These are phyloP conservation scores for Peromyscus nudipes DNA, from an alignment of 2,797 vertebrate genomes.

Conservation along the genomic window DNA sequence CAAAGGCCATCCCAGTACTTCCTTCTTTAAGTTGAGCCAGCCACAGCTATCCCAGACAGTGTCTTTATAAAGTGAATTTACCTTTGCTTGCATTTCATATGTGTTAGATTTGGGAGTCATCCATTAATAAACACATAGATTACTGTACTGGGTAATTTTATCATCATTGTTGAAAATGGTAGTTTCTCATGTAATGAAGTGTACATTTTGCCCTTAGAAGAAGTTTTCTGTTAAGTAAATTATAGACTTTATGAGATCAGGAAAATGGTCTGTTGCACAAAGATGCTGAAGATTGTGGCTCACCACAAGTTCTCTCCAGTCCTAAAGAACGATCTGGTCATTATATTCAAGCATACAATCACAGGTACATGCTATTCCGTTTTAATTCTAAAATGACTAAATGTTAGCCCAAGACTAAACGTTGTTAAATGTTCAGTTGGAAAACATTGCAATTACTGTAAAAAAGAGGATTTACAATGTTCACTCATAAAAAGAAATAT, in stretches of 20 bases:
- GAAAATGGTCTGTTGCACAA: not conserved
- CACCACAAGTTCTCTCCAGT: not conserved
- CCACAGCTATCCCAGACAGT: not conserved
- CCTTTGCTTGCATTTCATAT: not conserved
- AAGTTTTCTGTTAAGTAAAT: not conserved
- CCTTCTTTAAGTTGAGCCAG: not conserved
- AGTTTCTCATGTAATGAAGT: not conserved
- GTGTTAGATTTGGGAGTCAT: not conserved
- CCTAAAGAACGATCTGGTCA: not conserved
- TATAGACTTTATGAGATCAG: not conserved
- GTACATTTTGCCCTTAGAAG: not conserved
- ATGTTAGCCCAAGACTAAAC: not conserved
- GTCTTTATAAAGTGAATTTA: not conserved
- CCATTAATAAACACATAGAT: not conserved
- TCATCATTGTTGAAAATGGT: not conserved
- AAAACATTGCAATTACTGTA: not conserved
- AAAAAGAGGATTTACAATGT: not conserved
- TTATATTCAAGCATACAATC: not conserved
- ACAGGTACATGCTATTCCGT: not conserved
- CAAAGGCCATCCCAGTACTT: not conserved
- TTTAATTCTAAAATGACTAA: constrained; percentile 2
- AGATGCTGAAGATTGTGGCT: not conserved
- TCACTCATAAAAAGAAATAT: not conserved
- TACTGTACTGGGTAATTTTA: not conserved
- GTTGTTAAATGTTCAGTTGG: not conserved